phyloP scores from a whole-genome alignment of 2,113 vertebrate species.

The Sebastes schlegelii region DNA sequence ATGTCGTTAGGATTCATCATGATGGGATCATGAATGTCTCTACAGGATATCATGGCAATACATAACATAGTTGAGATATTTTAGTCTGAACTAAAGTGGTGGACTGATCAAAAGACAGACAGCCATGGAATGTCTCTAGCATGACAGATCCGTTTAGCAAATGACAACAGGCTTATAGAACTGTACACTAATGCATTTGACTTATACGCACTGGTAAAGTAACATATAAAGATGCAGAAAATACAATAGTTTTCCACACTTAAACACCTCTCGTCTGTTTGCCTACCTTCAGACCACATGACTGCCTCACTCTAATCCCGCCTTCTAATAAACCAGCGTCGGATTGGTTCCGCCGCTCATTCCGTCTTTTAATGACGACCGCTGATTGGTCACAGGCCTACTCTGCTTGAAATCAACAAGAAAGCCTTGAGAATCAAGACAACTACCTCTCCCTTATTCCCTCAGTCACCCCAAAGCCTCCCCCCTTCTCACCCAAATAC shows the following conservation, averaged over 20 bases:
- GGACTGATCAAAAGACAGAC: too few species aligned
- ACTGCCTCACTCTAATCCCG: conserved; percentile 17
- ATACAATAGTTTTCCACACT: conserved; percentile 13
- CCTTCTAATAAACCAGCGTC: conserved; percentile 4
- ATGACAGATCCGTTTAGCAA: background rate
- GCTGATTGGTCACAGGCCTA: conserved; percentile 69
- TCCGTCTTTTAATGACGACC: conserved; percentile 56
- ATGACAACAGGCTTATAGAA: background rate
- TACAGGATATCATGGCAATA: too few species aligned
- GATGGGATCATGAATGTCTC: too few species aligned
- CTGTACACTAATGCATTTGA: background rate
- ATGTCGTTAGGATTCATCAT: too few species aligned
- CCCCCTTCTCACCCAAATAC: background rate
- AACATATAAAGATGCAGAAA: background rate
- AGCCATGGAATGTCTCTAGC: background rate
- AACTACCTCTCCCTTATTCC: conserved; percentile 40
- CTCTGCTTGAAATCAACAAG: conserved; percentile 66
- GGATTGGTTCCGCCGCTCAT: conserved; percentile 63
- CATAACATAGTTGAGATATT: too few species aligned
- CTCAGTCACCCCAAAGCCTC: background rate
- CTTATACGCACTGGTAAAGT: background rate
- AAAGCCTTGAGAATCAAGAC: conserved; percentile 59
- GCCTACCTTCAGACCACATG: conserved; percentile 9
- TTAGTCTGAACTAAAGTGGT: background rate
- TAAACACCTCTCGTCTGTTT: conserved; percentile 19